phyloP scores from a whole-genome alignment of 2,797 vertebrate species.

The Tapirus indicus region DNA sequence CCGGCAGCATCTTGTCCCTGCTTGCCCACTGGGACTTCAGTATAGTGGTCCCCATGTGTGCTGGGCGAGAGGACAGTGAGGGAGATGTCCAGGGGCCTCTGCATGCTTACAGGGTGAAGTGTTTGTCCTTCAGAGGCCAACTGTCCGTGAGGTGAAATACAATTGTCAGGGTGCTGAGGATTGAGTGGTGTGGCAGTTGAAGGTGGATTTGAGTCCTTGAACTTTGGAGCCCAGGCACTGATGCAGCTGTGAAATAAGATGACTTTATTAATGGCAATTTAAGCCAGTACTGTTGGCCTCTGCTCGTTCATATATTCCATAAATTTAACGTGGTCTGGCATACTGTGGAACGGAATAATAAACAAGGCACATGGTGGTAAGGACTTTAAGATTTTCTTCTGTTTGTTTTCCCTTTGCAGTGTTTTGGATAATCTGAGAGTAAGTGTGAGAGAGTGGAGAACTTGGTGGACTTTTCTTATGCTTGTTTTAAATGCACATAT shows the following conservation, averaged over 20 bases:
- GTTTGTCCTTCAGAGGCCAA: accelerated
- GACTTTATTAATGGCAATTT: constrained; percentile 75
- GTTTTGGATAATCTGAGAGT: background rate
- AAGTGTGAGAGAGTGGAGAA: background rate
- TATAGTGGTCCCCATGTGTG: accelerated
- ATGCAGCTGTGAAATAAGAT: constrained; percentile 81
- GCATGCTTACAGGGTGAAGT: background rate
- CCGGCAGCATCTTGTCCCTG: background rate
- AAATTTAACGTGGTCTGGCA: constrained; percentile 62
- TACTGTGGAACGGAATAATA: constrained; percentile 41
- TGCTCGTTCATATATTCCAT: constrained; percentile 58
- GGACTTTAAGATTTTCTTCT: constrained; percentile 38
- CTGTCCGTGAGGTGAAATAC: background rate
- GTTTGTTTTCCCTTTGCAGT: constrained; percentile 27
- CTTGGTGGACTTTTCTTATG: background rate
- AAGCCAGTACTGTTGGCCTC: constrained; percentile 63
- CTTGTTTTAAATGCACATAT: background rate
- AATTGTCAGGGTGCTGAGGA: background rate
- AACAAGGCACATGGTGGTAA: background rate
- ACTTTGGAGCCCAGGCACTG: constrained; percentile 50
- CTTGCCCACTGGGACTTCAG: background rate
- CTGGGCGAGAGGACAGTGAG: background rate
- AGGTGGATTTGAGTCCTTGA: constrained; percentile 77
- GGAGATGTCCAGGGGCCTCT: background rate
- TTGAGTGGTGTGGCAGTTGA: background rate